These are phyloP conservation scores for Heteromurus nitidus DNA, from an alignment of 2,888 invertebrate genomes.

Conservation along the genomic window DNA sequence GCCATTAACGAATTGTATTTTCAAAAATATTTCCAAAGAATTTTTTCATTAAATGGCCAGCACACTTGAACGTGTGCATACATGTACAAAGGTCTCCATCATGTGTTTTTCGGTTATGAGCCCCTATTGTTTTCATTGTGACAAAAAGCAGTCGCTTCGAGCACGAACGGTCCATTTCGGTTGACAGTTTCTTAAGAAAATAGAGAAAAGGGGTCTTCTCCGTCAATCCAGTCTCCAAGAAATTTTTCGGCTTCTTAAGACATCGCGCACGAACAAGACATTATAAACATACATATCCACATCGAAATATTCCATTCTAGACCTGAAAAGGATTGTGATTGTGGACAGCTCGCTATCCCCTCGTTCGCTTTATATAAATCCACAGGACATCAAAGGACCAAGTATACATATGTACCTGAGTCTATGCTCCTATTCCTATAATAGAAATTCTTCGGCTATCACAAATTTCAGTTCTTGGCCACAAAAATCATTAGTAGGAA, in stretches of 20 bases:
- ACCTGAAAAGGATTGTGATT: neutral
- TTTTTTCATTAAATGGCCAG: conserved; percentile 33
- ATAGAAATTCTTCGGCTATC: neutral
- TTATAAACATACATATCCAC: neutral
- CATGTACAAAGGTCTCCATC: neutral
- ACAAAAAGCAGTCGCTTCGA: conserved; percentile 10
- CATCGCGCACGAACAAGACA: conserved; percentile 15
- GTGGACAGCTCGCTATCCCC: too few species aligned
- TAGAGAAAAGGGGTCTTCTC: conserved; percentile 9
- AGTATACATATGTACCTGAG: neutral
- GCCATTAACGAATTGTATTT: neutral
- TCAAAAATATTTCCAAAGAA: conserved; percentile 19
- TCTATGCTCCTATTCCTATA: neutral
- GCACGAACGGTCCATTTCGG: conserved; percentile 23
- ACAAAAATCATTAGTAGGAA: conserved; percentile 33
- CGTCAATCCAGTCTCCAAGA: conserved; percentile 34
- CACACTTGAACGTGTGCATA: neutral
- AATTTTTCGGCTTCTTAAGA: conserved; percentile 44
- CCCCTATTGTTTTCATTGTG: conserved; percentile 44
- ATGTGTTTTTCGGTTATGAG: conserved; percentile 18
- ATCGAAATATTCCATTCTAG: neutral
- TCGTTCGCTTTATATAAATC: neutral
- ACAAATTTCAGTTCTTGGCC: conserved; percentile 21
- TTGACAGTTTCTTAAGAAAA: conserved; percentile 38
- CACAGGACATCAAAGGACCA: conserved; percentile 5